These are phyloP conservation scores for Phoronis australis DNA, from an alignment of 2,888 invertebrate genomes.

Conservation along the genomic window DNA sequence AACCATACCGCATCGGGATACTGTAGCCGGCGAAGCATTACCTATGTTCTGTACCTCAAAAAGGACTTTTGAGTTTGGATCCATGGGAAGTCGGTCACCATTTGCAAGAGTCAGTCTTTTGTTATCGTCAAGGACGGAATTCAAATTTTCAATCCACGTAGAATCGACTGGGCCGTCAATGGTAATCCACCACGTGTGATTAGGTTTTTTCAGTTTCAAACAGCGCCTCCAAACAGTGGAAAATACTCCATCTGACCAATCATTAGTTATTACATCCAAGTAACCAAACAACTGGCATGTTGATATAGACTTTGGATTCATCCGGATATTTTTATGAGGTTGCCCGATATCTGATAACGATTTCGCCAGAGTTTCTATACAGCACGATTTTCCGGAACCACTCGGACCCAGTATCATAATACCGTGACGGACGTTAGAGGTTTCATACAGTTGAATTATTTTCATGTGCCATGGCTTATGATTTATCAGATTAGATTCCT, in stretches of 20 bases:
- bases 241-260: constrained; percentile 92
- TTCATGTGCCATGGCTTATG: constrained; percentile 84
- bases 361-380: constrained; percentile 72
- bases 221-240: constrained; percentile 83
- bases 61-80: constrained; percentile 76
- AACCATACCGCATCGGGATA: constrained; percentile 87
- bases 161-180: constrained; percentile 87
- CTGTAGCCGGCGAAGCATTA: constrained; percentile 86
- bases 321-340: constrained; percentile 77
- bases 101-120: constrained; percentile 85
- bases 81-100: constrained; percentile 86
- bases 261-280: constrained; percentile 83
- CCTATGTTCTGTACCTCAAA: constrained; percentile 82
- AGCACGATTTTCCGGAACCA: constrained; percentile 79
- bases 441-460: constrained; percentile 80
- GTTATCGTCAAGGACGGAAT: constrained; percentile 86
- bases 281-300: constrained; percentile 87
- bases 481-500: constrained; percentile 67
- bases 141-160: constrained; percentile 89
- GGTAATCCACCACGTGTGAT: constrained; percentile 60
- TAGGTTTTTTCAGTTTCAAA: constrained; percentile 67
- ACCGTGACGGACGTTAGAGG: constrained; percentile 80
- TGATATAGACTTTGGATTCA: constrained; percentile 91
- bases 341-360: constrained; percentile 72
- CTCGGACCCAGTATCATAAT: constrained; percentile 69